phyloP scores from a whole-genome alignment of 1,140 invertebrate species.

The Drosophila watanabei region DNA sequence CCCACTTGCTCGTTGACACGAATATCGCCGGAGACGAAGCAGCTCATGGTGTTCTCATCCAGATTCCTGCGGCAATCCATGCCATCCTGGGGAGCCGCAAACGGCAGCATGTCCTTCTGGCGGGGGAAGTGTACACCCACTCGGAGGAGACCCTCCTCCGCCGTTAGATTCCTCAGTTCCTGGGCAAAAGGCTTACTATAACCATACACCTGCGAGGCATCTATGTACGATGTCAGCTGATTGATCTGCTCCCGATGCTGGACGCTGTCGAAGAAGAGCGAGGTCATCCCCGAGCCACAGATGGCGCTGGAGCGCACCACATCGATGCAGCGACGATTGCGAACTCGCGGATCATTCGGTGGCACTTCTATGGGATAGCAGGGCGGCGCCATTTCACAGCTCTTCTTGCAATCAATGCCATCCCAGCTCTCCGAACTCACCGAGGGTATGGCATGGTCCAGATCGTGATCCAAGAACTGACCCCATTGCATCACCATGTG shows the following conservation, averaged over 20 bases:
- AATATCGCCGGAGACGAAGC: constrained; percentile 97
- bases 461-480: constrained; percentile 98
- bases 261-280: constrained; percentile 94
- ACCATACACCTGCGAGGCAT: constrained; percentile 98
- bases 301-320: constrained; percentile 96
- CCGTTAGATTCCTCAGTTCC: constrained; percentile 93
- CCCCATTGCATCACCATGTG: constrained; percentile 99
- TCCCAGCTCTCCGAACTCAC: constrained; percentile 98
- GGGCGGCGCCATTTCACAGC: constrained; percentile 97
- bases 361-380: constrained; percentile 98
- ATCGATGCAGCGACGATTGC: constrained; percentile 95
- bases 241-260: constrained; percentile 98
- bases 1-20: constrained; percentile 96
- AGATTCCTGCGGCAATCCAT: constrained; percentile 95
- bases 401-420: constrained; percentile 96
- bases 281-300: constrained; percentile 99
- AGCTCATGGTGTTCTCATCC: constrained; percentile 93
- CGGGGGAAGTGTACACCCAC: constrained; percentile 91
- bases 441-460: constrained; percentile 97
- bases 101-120: constrained; percentile 95
- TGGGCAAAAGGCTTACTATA: constrained; percentile 93
- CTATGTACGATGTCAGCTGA: constrained; percentile 97
- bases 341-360: constrained; percentile 92
- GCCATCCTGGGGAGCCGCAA: constrained; percentile 92
- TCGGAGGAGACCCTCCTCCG: constrained; percentile 91